Evolutionary conservation across 2,113 vertebrate genomes (phyloP).

Genomic region (Actinemys pallida): DNA sequence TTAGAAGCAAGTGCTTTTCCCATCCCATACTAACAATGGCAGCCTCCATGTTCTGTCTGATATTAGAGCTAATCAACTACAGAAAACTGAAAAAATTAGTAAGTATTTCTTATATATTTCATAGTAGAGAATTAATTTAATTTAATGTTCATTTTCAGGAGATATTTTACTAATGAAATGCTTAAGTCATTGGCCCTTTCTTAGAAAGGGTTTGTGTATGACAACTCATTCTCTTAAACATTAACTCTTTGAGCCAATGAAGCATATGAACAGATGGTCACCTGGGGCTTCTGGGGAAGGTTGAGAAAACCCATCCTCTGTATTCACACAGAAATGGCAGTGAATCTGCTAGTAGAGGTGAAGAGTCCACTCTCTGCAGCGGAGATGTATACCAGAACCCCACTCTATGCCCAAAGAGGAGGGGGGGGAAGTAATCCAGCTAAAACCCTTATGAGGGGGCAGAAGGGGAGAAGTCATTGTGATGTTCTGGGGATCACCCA

Average conservation of each 20-base stretch:
- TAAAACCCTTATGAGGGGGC: not conserved
- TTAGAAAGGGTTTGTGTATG: not conserved
- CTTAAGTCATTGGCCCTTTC: not conserved
- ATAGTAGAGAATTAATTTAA: not conserved
- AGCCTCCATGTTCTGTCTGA: not conserved
- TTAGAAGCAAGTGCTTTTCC: not conserved
- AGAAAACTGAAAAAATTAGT: not conserved
- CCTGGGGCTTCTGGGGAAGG: not conserved
- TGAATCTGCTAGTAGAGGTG: not conserved
- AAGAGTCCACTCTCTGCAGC: not conserved
- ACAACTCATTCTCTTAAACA: not conserved
- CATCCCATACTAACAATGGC: not conserved
- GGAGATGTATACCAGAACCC: not conserved
- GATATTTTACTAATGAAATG: not conserved
- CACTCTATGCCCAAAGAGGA: not conserved
- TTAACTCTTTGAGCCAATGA: not conserved
- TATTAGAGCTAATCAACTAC: not conserved
- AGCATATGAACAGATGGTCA: not conserved
- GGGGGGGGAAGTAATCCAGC: not conserved
- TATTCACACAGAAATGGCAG: not conserved
- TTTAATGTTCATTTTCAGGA: not conserved
- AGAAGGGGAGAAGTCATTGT: not conserved
- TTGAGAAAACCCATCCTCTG: not conserved
- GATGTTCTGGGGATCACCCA: not conserved
- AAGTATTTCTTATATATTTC: not conserved